These are phyloP conservation scores for Apogon hyalosoma DNA, from an alignment of 2,797 vertebrate species.

Conservation along the genomic window DNA sequence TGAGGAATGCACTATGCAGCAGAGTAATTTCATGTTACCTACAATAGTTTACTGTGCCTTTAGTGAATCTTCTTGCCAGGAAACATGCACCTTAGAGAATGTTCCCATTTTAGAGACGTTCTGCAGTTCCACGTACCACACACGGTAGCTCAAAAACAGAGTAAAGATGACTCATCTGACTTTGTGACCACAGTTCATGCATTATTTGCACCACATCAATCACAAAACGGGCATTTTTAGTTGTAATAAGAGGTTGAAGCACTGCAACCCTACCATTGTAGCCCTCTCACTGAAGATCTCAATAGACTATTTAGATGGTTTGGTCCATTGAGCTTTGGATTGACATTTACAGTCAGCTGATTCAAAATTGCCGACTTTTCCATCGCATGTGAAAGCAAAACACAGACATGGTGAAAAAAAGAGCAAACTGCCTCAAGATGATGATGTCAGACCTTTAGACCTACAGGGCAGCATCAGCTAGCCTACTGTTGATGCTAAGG, in stretches of 20 bases:
- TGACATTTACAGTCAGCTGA: constrained; percentile 46
- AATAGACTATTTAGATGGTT: constrained; percentile 47
- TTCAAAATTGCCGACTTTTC: constrained; percentile 31
- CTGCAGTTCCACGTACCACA: constrained; percentile 22
- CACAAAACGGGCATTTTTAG: constrained; percentile 62
- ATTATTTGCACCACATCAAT: constrained; percentile 35
- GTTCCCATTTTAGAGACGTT: constrained; percentile 14
- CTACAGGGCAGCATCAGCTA: constrained; percentile 5
- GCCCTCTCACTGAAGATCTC: constrained; percentile 44
- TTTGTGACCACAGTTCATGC: constrained; percentile 47
- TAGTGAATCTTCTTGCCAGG: not conserved
- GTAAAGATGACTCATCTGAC: constrained; percentile 46
- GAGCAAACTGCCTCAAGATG: not conserved
- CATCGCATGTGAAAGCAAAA: constrained; percentile 26
- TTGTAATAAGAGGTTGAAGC: constrained; percentile 72
- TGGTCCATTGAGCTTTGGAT: constrained; percentile 13
- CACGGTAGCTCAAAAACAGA: constrained; percentile 28
- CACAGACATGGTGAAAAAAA: constrained; percentile 6
- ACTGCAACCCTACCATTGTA: constrained; percentile 65
- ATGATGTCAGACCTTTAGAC: constrained; percentile 8
- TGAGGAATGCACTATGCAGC: not conserved
- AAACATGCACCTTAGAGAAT: constrained; percentile 13
- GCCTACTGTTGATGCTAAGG: not conserved
- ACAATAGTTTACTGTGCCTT: constrained; percentile 2
- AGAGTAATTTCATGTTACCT: constrained; percentile 3